Base-by-base conservation (phyloP, 2,113 vertebrate genomes). In the Oreochromis tanganicae region DNA sequence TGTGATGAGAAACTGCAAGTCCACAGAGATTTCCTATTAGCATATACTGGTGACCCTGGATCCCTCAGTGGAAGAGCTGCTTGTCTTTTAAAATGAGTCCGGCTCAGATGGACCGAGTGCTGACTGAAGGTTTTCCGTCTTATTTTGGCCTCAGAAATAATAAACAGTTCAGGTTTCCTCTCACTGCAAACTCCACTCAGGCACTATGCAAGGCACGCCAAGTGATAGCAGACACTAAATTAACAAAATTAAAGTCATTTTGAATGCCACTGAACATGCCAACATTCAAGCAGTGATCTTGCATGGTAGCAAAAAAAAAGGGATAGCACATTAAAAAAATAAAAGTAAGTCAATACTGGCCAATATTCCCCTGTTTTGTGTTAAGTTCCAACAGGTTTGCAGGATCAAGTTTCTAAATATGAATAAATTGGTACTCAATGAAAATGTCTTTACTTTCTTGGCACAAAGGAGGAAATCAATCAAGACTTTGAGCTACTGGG, bases 11-110 rank as follows among this genome's bases (percentile, higher is more conserved):
- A 87, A 66, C 43, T 86, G 27, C 29, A 80, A 75, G 78, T 81
- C 63, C 66, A 59, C 32, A 66, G 55, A 89, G 75, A 29, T 21
- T 46, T 71, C 12, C 73, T 83, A 93, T 88, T 90, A 88, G 85
- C 82, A 87, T 87, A 73, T 84, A 80, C 71, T 71, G 56, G 59
- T 88, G 61, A 80, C 27, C 34, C 71, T 80, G 32, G 41, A 59
- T 68, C 41, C 55, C 9, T 86, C 21, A 9, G 43, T 82, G 78
- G 32, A 83, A 80, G 71, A 89, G 73, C 83, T 85, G 78, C 59
- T 75, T 80, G 83, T 80, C 82, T 34, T 83, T 55, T 88, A 55
- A 85, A 82, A 81, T 87, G 27, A 89, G 43, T 68, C 87, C 55
- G 89, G 48, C 71, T 38, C 52, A 84, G 73, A 81, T 80, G 88